Evolutionary conservation across 1,140 invertebrate genomes (phyloP), one percentile per base, ranked within the genome.

Genomic region (Hypsibius dujardini): DNA sequence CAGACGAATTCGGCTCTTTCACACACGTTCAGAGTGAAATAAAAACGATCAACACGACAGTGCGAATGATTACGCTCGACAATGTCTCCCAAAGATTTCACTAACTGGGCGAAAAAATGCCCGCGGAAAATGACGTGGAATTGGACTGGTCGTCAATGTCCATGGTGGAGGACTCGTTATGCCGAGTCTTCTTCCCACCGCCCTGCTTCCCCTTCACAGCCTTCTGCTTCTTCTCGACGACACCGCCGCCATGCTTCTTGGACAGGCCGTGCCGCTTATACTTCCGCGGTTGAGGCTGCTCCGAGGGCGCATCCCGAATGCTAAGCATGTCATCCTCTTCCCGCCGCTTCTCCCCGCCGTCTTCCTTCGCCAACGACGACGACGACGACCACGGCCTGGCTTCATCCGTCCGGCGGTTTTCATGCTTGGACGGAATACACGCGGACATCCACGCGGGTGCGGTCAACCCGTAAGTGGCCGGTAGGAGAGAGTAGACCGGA

Each of bases 341-440:
- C 42, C 62, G 12, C 12, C 3, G 3, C 42, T 42, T 67, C 12
- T 67, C 42, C 62, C 7, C 3, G 12, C 45, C 62, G 12, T 12
- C 42, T 42, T 67, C 42, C 42, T 67, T 42, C 28, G 28, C 28
- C 28, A 28, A 28, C 28, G 28, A 28, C 28, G 28, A 28, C n/a
- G n/a, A n/a, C 28, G 28, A 28, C 12, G 62, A 42, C 3, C 3
- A 67, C 42, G 12, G 12, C 3, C 0, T 67, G 62, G 45, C 62
- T 67, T 67, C 62, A 7, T 67, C 62, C 45, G 12, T 12, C 12
- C 62, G 62, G 45, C 62, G 62, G 45, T 67, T 42, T 45, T 67
- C 62, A 42, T 15, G 45, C 42, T 67, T 67, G 0, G 62, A 67
- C 62, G 62, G 62, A 42, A 12, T 42, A 15, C 12, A 67, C 3